Evolutionary conservation across 2,888 invertebrate species (phyloP).

Genomic region (Drosophila siamana): DNA sequence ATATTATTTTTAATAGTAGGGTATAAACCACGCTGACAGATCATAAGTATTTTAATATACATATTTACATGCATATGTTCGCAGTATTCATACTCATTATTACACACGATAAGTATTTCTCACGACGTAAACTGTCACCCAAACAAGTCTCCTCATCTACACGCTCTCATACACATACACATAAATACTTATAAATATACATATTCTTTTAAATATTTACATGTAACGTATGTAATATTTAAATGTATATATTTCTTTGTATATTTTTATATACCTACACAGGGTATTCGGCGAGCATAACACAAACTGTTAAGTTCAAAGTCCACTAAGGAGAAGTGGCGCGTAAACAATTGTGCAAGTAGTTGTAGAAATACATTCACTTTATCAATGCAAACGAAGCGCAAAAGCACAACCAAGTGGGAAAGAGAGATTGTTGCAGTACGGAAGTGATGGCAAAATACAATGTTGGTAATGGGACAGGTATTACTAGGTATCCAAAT

Average conservation of each 20-base stretch:
- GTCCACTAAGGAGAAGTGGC: constrained; percentile 36
- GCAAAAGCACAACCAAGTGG: constrained; percentile 38
- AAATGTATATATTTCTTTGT: constrained; percentile 13
- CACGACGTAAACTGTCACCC: constrained; percentile 19
- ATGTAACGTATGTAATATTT: constrained; percentile 6
- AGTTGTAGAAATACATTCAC: constrained; percentile 27
- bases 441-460: constrained; percentile 35
- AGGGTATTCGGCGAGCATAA: background rate
- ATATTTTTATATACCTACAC: background rate
- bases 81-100: too few relatives aligned
- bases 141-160: constrained; percentile 2
- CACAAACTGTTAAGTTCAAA: constrained; percentile 46
- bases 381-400: constrained; percentile 47
- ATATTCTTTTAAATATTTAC: too few relatives aligned
- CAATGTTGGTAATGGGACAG: constrained; percentile 16
- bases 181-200: background rate
- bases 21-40: background rate
- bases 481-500: background rate
- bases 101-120: background rate
- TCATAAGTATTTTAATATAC: background rate
- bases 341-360: constrained; percentile 11
- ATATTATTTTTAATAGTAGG: background rate
- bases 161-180: background rate
- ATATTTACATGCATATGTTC: background rate
- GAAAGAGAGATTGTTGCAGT: constrained; percentile 19